Evolutionary conservation across 1,140 invertebrate species (phyloP).

Genomic region (Polypedilum pembai): DNA sequence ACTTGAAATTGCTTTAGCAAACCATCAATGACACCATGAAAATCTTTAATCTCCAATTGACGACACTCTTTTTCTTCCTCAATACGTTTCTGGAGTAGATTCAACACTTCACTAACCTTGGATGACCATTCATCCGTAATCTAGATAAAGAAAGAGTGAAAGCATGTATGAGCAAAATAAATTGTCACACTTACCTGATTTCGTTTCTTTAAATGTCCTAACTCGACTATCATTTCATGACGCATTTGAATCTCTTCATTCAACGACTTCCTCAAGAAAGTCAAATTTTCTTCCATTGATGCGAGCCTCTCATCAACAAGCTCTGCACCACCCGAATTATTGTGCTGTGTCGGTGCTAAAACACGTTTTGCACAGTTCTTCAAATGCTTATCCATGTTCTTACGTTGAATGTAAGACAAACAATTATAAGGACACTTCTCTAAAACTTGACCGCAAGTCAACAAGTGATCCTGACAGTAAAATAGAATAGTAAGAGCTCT

Average conservation of each 20-base stretch:
- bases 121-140: slow-evolving; percentile 40
- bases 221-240: slow-evolving; percentile 41
- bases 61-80: slow-evolving; percentile 36
- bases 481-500: background rate
- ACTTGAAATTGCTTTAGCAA: slow-evolving; percentile 25
- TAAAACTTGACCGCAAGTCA: slow-evolving; percentile 57
- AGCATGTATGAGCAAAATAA: background rate
- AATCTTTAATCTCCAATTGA: slow-evolving; percentile 32
- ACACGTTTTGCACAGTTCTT: slow-evolving; percentile 47
- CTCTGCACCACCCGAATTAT: background rate
- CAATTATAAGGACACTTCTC: slow-evolving; percentile 59
- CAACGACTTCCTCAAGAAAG: slow-evolving; percentile 38
- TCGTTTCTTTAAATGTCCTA: slow-evolving; percentile 41
- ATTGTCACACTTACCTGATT: slow-evolving; percentile 35
- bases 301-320: slow-evolving; percentile 35
- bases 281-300: slow-evolving; percentile 39
- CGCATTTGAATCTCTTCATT: slow-evolving; percentile 42
- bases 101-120: slow-evolving; percentile 36
- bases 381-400: slow-evolving; percentile 50
- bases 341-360: background rate
- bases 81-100: slow-evolving; percentile 34
- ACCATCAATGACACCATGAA: slow-evolving; percentile 1
- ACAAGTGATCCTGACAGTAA: slow-evolving; percentile 51
- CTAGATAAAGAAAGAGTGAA: background rate
- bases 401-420: slow-evolving; percentile 56